Evolutionary conservation across 2,113 vertebrate genomes (phyloP).

Genomic region (Tinamus guttatus): DNA sequence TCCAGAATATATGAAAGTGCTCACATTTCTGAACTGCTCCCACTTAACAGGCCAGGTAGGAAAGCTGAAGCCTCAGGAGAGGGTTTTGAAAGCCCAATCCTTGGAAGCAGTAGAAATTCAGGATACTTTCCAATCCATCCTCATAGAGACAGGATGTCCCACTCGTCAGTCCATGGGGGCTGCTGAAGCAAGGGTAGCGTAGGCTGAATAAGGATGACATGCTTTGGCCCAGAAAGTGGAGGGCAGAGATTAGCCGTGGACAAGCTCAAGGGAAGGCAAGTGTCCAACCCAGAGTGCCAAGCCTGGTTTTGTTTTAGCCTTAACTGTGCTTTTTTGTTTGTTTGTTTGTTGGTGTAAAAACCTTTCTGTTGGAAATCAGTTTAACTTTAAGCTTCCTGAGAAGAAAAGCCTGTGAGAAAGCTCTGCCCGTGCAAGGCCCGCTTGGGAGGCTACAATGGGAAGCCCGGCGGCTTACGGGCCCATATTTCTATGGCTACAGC

Average conservation of each 20-base stretch:
- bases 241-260: slow-evolving; percentile 60
- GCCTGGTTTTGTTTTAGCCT: slow-evolving; percentile 74
- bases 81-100: neutral
- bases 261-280: slow-evolving; percentile 70
- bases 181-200: neutral
- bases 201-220: slow-evolving; percentile 63
- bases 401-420: slow-evolving; percentile 78
- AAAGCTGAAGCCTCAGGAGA: accelerated
- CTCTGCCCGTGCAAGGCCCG: slow-evolving; percentile 50
- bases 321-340: slow-evolving; percentile 78
- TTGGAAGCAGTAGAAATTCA: neutral
- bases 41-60: accelerated
- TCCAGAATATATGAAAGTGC: neutral
- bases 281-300: slow-evolving; percentile 77
- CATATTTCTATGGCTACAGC: slow-evolving; percentile 66
- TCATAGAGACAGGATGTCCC: neutral
- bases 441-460: slow-evolving; percentile 58
- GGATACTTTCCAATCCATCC: neutral
- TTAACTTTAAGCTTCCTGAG: slow-evolving; percentile 77
- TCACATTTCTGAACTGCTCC: accelerated
- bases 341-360: slow-evolving; percentile 75
- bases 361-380: slow-evolving; percentile 79
- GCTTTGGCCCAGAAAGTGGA: slow-evolving; percentile 65
- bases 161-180: neutral
- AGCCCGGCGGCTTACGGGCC: slow-evolving; percentile 7